phyloP scores from a whole-genome alignment of 2,113 vertebrate genomes.

The Ivindomyrus marchei region DNA sequence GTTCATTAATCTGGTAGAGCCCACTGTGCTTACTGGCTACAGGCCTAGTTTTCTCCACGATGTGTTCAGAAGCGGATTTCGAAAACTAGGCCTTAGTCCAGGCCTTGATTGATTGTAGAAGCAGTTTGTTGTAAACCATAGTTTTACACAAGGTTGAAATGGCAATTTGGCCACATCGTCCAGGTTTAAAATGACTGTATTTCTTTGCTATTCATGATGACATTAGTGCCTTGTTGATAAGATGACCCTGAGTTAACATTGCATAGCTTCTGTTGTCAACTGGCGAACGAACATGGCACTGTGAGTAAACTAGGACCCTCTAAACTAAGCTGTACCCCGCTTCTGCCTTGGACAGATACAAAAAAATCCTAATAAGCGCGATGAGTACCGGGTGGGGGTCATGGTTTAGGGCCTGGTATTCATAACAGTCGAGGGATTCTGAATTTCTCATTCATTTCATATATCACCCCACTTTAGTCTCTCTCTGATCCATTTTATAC shows the following conservation, averaged over 20 bases:
- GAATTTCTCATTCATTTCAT: background rate
- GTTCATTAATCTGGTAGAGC: background rate
- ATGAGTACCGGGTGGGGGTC: background rate
- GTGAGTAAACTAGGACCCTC: background rate
- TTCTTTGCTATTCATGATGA: background rate
- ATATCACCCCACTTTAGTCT: background rate
- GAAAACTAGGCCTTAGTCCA: background rate
- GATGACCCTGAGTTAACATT: background rate
- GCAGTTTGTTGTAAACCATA: background rate
- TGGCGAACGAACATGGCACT: background rate
- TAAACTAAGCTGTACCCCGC: background rate
- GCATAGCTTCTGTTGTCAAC: background rate
- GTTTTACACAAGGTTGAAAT: background rate
- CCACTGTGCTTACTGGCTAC: background rate
- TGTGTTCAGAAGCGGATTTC: background rate
- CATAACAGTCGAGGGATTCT: conserved; percentile 12
- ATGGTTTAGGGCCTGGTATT: background rate
- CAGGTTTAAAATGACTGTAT: background rate
- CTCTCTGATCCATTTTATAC: background rate
- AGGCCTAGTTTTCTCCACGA: background rate
- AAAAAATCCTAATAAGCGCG: background rate
- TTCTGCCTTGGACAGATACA: background rate
- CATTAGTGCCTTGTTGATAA: background rate
- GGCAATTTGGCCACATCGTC: background rate
- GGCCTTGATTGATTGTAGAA: background rate